Percentiles rank a stretch among this genome's conserved stretches.
Conservation (phyloP, 2,113 vertebrate species). For the Thunnus thynnus region DNA sequence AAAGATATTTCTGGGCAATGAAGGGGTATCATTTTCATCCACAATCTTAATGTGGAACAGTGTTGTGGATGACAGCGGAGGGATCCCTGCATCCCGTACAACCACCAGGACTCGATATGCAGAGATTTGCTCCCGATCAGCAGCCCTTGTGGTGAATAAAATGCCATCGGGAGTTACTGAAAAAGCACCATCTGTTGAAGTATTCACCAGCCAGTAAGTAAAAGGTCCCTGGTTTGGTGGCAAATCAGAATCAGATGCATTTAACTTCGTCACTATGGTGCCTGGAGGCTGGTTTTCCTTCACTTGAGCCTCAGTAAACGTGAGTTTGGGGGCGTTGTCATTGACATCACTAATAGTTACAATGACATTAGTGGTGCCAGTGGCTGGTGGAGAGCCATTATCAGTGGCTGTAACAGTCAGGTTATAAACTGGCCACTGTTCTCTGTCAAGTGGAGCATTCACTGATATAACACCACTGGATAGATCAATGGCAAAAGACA, state of each 20-base stretch:
- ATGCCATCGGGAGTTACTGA: constrained; percentile 80
- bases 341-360: constrained; percentile 81
- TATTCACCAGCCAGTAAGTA: constrained; percentile 78
- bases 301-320: constrained; percentile 67
- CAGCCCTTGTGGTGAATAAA: constrained; percentile 74
- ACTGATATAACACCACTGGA: constrained; percentile 77
- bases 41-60: constrained; percentile 77
- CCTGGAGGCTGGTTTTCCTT: constrained; percentile 84
- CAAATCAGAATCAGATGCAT: constrained; percentile 80
- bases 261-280: constrained; percentile 76
- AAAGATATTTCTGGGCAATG: constrained; percentile 77
- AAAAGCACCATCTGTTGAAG: constrained; percentile 63
- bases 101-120: constrained; percentile 71
- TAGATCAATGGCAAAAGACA: constrained; percentile 79
- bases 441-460: constrained; percentile 80
- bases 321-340: constrained; percentile 81
- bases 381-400: constrained; percentile 78
- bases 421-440: constrained; percentile 82
- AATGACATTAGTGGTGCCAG: constrained; percentile 77
- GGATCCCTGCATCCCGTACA: constrained; percentile 81
- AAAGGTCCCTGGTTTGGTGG: constrained; percentile 84
- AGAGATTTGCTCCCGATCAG: constrained; percentile 78
- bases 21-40: constrained; percentile 85
- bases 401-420: constrained; percentile 81
- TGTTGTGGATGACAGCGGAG: constrained; percentile 79